Percentiles rank a stretch among this genome's conserved stretches.
Evolutionary conservation across 2,113 vertebrate species (phyloP).

Genomic region (Spilogale gracilis): DNA sequence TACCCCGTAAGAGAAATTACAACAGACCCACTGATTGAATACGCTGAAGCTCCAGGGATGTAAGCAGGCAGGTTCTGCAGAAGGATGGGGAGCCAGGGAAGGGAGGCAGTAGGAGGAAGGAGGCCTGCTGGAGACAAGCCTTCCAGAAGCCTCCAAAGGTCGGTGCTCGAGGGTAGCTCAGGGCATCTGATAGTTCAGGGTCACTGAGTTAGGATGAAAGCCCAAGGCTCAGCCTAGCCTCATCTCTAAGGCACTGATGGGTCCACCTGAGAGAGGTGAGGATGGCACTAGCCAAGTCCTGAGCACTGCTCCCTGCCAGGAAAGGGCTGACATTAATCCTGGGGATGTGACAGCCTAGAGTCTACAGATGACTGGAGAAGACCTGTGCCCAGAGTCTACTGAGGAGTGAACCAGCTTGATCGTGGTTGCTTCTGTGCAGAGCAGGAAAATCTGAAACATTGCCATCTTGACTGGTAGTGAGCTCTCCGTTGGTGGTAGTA

Average conservation of each 20-base stretch:
- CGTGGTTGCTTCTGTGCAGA: neutral
- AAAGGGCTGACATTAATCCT: neutral
- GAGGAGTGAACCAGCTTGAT: neutral
- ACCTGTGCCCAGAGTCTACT: neutral
- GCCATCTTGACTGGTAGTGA: neutral
- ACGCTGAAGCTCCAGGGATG: neutral
- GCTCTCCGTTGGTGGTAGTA: neutral
- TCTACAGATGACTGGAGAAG: neutral
- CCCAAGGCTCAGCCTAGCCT: neutral
- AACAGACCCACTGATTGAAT: neutral
- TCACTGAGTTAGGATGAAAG: neutral
- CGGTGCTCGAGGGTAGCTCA: neutral
- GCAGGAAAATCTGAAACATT: neutral
- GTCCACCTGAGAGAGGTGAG: neutral
- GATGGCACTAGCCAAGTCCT: accelerated
- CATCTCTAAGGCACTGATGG: neutral
- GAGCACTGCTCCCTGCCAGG: neutral
- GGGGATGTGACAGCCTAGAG: neutral
- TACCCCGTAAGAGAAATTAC: neutral
- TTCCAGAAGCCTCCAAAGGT: neutral
- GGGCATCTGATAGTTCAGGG: neutral
- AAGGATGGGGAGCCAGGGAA: neutral
- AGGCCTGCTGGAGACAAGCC: neutral
- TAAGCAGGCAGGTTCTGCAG: neutral
- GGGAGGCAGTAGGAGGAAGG: accelerated